phyloP scores from a whole-genome alignment of 2,888 invertebrate genomes.

The Cerastis rubricosa region DNA sequence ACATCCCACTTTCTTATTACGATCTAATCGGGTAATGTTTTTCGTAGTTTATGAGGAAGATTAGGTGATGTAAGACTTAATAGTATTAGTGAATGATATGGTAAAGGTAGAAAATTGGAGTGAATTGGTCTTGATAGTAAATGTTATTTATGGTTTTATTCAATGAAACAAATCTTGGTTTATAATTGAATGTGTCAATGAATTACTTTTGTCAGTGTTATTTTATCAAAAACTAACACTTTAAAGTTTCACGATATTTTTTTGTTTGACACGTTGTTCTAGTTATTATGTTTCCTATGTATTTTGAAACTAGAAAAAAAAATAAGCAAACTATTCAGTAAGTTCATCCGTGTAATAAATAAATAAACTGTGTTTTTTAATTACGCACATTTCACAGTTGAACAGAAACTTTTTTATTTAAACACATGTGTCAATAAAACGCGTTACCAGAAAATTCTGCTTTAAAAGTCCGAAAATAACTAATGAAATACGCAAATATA shows the following conservation, averaged over 20 bases:
- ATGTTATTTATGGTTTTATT: constrained; percentile 45
- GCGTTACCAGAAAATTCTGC: neutral
- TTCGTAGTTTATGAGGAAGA: constrained; percentile 55
- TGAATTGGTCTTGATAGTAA: constrained; percentile 49
- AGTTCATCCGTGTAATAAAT: neutral
- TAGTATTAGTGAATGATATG: constrained; percentile 47
- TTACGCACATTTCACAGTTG: neutral
- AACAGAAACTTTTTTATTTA: neutral
- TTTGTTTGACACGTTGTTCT: neutral
- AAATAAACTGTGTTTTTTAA: neutral
- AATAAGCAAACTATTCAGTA: neutral
- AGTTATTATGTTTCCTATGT: no score
- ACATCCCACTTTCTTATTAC: constrained; percentile 53
- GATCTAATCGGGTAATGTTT: constrained; percentile 63
- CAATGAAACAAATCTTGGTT: constrained; percentile 33
- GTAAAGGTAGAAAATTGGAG: constrained; percentile 52
- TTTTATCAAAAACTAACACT: constrained; percentile 43
- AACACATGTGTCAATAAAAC: constrained; percentile 28
- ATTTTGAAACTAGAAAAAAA: neutral
- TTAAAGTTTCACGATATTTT: constrained; percentile 4
- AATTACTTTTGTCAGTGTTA: constrained; percentile 25
- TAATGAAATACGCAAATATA: constrained; percentile 15
- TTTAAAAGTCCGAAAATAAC: neutral
- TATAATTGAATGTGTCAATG: constrained; percentile 51
- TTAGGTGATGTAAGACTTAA: constrained; percentile 57